Percentiles rank a stretch among this genome's conserved stretches.
phyloP scores from a whole-genome alignment of 2,797 vertebrate species.

The Rhadinocentrus ornatus region DNA sequence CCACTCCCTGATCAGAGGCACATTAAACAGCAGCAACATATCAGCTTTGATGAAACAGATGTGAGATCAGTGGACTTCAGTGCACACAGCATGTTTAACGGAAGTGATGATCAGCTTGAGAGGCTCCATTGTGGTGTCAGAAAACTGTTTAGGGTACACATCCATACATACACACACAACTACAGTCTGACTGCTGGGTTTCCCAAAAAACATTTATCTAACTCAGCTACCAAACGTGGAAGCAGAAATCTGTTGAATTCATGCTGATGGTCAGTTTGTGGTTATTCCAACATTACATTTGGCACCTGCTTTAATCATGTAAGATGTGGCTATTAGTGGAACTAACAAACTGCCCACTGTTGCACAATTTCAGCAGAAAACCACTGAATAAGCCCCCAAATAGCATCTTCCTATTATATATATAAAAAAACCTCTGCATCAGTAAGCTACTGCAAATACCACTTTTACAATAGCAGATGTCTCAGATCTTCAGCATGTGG shows the following conservation, averaged over 20 bases:
- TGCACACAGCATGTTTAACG: slow-evolving; percentile 27
- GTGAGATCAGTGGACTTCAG: slow-evolving; percentile 40
- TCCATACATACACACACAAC: background rate
- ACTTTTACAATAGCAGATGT: background rate
- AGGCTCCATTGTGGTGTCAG: slow-evolving; percentile 24
- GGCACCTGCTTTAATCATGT: background rate
- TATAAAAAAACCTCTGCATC: background rate
- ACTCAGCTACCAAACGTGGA: slow-evolving; percentile 16
- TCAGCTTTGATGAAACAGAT: slow-evolving; percentile 21
- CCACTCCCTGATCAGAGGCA: background rate
- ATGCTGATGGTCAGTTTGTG: slow-evolving; percentile 30
- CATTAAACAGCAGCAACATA: slow-evolving; percentile 7
- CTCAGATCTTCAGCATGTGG: slow-evolving; percentile 10
- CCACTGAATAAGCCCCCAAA: slow-evolving; percentile 21
- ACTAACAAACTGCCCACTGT: slow-evolving; percentile 31
- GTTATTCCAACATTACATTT: slow-evolving; percentile 48
- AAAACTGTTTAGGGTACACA: slow-evolving; percentile 19
- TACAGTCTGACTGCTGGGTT: slow-evolving; percentile 37
- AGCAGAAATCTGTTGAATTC: slow-evolving; percentile 25
- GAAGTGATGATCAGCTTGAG: slow-evolving; percentile 41
- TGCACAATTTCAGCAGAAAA: slow-evolving; percentile 43
- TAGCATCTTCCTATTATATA: slow-evolving; percentile 21
- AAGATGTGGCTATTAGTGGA: slow-evolving; percentile 6
- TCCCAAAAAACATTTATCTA: slow-evolving; percentile 47
- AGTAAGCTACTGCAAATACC: background rate